Evolutionary conservation across 1,140 invertebrate species (phyloP).

Genomic region (Euwallacea fornicatus): DNA sequence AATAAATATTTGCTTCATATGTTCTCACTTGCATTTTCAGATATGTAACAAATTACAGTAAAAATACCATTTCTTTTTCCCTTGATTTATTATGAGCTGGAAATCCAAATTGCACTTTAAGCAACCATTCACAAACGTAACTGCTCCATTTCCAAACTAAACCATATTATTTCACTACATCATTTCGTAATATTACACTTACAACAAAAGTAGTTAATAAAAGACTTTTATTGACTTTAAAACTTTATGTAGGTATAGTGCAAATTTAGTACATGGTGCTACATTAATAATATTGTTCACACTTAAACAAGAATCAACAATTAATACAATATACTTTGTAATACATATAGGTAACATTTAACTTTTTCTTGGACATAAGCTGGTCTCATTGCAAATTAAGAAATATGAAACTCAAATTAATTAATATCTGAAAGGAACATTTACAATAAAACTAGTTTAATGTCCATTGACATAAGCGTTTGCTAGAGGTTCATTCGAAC

Average conservation of each 20-base stretch:
- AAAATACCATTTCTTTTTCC: too few relatives aligned
- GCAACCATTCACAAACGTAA: too few relatives aligned
- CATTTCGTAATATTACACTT: too few relatives aligned
- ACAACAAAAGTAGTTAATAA: too few relatives aligned
- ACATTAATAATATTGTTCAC: slow-evolving; percentile 34
- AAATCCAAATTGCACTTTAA: too few relatives aligned
- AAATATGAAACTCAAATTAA: neutral
- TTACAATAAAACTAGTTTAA: neutral
- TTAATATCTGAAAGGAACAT: neutral
- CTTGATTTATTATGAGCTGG: too few relatives aligned
- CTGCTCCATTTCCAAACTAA: too few relatives aligned
- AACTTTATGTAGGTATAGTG: slow-evolving; percentile 3
- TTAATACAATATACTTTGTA: slow-evolving; percentile 30
- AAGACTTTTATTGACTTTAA: too few relatives aligned
- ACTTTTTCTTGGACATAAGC: slow-evolving; percentile 6
- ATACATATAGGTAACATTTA: slow-evolving; percentile 32
- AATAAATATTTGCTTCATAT: too few relatives aligned
- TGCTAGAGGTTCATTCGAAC: neutral
- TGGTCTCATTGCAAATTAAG: neutral
- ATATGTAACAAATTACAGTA: too few relatives aligned
- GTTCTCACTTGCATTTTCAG: too few relatives aligned
- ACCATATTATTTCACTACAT: too few relatives aligned
- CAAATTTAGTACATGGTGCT: slow-evolving; percentile 33
- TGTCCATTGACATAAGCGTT: slow-evolving; percentile 17
- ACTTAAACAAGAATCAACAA: slow-evolving; percentile 39